phyloP scores from a whole-genome alignment of 2,888 invertebrate genomes.

The Heliconius ethilla region DNA sequence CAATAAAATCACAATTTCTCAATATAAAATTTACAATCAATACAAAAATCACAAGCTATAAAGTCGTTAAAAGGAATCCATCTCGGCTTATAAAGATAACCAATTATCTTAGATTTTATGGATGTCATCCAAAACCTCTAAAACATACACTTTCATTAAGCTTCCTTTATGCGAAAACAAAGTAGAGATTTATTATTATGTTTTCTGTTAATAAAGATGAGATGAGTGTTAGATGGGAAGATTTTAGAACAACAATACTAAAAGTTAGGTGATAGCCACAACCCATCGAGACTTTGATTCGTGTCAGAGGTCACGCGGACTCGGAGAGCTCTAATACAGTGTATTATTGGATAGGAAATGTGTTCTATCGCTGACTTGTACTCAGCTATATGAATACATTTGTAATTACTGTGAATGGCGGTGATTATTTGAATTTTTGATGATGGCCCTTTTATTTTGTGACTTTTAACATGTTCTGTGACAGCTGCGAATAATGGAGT shows the following conservation, averaged over 20 bases:
- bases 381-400: conserved; percentile 44
- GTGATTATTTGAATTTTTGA: conserved; percentile 29
- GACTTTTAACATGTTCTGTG: conserved; percentile 12
- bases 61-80: conserved; percentile 12
- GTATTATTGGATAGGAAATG: conserved; percentile 51
- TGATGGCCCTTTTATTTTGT: conserved; percentile 20
- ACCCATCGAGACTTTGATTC: conserved; percentile 65
- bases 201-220: conserved; percentile 45
- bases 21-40: conserved; percentile 10
- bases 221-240: conserved; percentile 57
- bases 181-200: conserved; percentile 43
- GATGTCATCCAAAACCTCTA: conserved; percentile 11
- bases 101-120: conserved; percentile 4
- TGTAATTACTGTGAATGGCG: conserved; percentile 38
- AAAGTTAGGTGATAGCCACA: conserved; percentile 66
- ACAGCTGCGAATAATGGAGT: neutral
- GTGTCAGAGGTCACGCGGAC: conserved; percentile 59
- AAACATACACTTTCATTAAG: conserved; percentile 29
- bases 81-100: neutral
- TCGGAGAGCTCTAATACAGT: conserved; percentile 68
- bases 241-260: conserved; percentile 75
- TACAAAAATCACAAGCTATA: conserved; percentile 12
- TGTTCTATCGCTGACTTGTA: conserved; percentile 53
- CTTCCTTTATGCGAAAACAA: conserved; percentile 38
- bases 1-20: conserved; percentile 14